These are phyloP conservation scores for Lasioglossum malachurum DNA, from an alignment of 2,888 invertebrate genomes.

Conservation along the genomic window DNA sequence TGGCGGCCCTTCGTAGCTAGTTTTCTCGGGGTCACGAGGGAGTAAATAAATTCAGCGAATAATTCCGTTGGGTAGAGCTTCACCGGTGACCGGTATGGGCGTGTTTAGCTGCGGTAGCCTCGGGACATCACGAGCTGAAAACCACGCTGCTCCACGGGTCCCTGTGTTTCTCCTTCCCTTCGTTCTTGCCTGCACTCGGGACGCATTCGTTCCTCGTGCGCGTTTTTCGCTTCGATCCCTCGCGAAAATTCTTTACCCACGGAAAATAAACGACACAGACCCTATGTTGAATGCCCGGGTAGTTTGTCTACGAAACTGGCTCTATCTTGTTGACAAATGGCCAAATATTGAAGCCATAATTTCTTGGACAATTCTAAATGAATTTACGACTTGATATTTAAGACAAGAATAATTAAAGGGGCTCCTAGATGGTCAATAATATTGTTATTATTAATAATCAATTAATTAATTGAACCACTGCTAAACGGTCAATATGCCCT, in stretches of 20 bases:
- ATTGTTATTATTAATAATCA: too few species aligned
- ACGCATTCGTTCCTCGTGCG: conserved; percentile 46
- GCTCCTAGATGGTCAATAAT: too few species aligned
- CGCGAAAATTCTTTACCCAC: background rate
- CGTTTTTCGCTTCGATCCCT: conserved; percentile 32
- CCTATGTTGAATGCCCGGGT: too few species aligned
- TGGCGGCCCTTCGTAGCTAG: conserved; percentile 60
- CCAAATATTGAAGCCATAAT: too few species aligned
- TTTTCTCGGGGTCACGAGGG: conserved; percentile 73
- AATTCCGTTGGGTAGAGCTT: conserved; percentile 68
- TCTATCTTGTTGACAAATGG: too few species aligned
- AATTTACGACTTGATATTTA: too few species aligned
- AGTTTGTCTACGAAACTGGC: too few species aligned
- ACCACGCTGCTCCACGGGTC: conserved; percentile 64
- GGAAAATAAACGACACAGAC: background rate
- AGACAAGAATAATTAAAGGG: too few species aligned
- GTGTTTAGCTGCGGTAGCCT: conserved; percentile 81
- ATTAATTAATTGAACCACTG: too few species aligned
- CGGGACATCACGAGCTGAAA: conserved; percentile 83
- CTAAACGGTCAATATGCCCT: too few species aligned
- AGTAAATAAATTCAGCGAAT: conserved; percentile 80
- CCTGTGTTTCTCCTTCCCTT: conserved; percentile 18
- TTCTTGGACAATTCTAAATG: too few species aligned
- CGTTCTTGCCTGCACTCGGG: conserved; percentile 33
- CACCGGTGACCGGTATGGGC: conserved; percentile 78